Percentiles rank a stretch among this genome's conserved stretches.
Evolutionary conservation across 1,140 invertebrate genomes (phyloP).

Genomic region (Goniozus legneri): DNA sequence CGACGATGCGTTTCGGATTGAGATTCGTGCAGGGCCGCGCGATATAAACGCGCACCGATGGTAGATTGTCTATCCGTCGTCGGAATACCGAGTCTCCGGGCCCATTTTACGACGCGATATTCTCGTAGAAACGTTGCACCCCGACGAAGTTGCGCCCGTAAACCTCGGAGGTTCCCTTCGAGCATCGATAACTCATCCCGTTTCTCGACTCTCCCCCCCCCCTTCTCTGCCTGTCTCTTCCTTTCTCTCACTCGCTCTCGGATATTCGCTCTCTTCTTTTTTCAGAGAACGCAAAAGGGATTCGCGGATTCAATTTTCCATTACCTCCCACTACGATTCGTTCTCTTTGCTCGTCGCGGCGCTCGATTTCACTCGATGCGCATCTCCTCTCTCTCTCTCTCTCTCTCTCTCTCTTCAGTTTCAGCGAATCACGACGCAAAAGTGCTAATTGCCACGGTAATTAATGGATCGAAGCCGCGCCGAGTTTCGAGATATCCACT

Average conservation of each 20-base stretch:
- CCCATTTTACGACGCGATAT: constrained; percentile 23
- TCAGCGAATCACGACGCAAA: not conserved
- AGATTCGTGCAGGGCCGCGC: no score
- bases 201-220: not conserved
- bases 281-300: no score
- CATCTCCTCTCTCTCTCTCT: not conserved
- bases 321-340: no score
- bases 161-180: constrained; percentile 11
- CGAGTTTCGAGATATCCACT: no score
- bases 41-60: constrained; percentile 16
- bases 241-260: not conserved
- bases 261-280: no score
- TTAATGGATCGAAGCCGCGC: constrained; percentile 16
- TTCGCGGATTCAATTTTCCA: no score
- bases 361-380: not conserved
- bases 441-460: not conserved
- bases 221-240: not conserved
- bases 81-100: constrained; percentile 9
- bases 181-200: not conserved
- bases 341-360: not conserved
- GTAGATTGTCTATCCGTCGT: not conserved
- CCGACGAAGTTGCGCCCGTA: constrained; percentile 17
- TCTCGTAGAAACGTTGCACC: constrained; percentile 10
- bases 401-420: not conserved
- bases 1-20: no score